Conservation (phyloP, 2,797 vertebrate species). For the Pogoniulus pusillus region DNA sequence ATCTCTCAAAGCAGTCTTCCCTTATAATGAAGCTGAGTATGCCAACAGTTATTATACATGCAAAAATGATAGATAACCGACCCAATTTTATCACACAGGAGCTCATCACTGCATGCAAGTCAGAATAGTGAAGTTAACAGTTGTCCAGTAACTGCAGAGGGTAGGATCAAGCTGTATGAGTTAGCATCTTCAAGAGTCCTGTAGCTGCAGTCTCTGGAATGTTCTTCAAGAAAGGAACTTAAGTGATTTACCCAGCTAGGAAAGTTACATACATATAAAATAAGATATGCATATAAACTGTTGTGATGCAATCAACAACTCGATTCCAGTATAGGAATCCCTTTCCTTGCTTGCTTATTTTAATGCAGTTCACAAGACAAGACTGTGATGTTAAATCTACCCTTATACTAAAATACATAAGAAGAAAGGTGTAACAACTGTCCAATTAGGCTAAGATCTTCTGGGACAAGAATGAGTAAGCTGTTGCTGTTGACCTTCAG, state of each 20-base stretch:
- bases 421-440: neutral
- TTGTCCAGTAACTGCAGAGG: neutral
- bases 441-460: neutral
- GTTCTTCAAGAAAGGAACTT: neutral
- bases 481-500: neutral
- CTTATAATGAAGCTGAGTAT: neutral
- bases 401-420: neutral
- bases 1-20: neutral
- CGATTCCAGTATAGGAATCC: neutral
- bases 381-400: neutral
- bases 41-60: neutral
- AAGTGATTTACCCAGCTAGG: neutral
- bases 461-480: neutral
- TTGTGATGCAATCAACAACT: neutral
- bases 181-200: neutral
- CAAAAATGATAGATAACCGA: slow-evolving; percentile 1
- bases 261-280: neutral
- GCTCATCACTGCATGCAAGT: neutral
- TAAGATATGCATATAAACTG: neutral
- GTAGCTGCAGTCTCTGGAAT: neutral
- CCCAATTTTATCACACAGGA: neutral
- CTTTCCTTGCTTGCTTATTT: neutral
- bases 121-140: neutral
- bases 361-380: neutral
- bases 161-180: accelerated